A percentile compares a stretch with the other conserved stretches of the same genome.
Conservation (phyloP, 2,888 invertebrate species). For the Cryptocephalus primarius region DNA sequence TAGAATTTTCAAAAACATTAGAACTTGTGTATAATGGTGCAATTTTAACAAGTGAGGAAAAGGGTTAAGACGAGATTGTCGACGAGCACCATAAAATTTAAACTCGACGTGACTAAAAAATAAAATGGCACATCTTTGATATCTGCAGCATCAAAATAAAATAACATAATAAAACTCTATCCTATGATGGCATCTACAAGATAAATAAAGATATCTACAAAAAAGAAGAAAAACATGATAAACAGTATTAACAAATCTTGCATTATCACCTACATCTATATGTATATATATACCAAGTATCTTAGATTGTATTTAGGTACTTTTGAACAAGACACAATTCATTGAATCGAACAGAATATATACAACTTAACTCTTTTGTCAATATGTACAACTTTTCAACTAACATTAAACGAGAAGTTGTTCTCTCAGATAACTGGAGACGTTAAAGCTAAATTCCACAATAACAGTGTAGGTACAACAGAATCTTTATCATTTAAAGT, state of each 20-base stretch:
- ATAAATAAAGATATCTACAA: no score
- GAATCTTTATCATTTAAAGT: background rate
- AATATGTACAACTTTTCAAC: constrained; percentile 17
- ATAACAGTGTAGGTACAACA: no score
- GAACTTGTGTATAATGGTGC: constrained; percentile 7
- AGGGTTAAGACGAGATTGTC: constrained; percentile 11
- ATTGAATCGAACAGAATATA: constrained; percentile 9
- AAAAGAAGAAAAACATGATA: no score
- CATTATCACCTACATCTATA: no score
- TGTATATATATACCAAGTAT: no score
- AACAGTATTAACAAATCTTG: no score
- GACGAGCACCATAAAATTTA: constrained; percentile 13
- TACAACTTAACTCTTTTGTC: constrained; percentile 15
- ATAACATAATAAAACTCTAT: no score
- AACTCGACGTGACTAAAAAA: no score
- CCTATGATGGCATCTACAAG: no score
- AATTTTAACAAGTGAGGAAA: constrained; percentile 19
- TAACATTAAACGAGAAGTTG: constrained; percentile 3
- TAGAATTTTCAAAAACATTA: constrained; percentile 3
- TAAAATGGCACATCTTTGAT: no score
- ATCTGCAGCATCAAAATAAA: no score
- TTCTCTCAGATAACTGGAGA: constrained; percentile 1
- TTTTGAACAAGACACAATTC: constrained; percentile 6
- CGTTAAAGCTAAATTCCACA: constrained; percentile 3
- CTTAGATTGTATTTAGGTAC: constrained; percentile 15